phyloP scores from a whole-genome alignment of 2,888 invertebrate species.

The Erebia palarica region DNA sequence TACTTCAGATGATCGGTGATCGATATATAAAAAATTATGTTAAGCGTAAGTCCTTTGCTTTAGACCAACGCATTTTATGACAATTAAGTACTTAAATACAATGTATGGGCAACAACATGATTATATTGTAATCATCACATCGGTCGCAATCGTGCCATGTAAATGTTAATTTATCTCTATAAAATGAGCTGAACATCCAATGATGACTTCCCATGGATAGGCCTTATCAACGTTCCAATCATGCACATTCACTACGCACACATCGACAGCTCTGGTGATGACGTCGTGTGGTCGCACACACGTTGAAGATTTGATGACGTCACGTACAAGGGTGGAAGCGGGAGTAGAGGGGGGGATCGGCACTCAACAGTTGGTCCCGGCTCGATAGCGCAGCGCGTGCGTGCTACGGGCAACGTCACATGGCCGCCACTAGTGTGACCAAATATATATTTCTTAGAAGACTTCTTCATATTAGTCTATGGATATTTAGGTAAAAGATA shows the following conservation, averaged over 20 bases:
- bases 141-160: slow-evolving; percentile 10
- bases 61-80: neutral
- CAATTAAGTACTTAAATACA: too few species aligned
- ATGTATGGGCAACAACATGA: neutral
- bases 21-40: neutral
- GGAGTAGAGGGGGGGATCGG: slow-evolving; percentile 42
- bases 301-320: slow-evolving; percentile 31
- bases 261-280: slow-evolving; percentile 41
- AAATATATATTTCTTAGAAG: neutral
- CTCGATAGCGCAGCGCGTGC: slow-evolving; percentile 75
- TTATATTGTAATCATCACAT: slow-evolving; percentile 9
- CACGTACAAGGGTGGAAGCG: slow-evolving; percentile 26
- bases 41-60: neutral
- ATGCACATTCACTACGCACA: slow-evolving; percentile 39
- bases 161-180: slow-evolving; percentile 23
- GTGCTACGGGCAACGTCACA: slow-evolving; percentile 62
- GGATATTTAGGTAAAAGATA: too few species aligned
- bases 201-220: slow-evolving; percentile 26
- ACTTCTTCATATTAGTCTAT: neutral
- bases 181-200: slow-evolving; percentile 24
- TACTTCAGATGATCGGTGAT: neutral
- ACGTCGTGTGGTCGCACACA: slow-evolving; percentile 58
- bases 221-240: slow-evolving; percentile 34
- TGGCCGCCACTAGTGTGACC: slow-evolving; percentile 46
- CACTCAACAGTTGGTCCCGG: slow-evolving; percentile 77